Evolutionary conservation across 2,888 invertebrate species (phyloP), one percentile per base, ranked within the genome.

Genomic region (Acleris literana): DNA sequence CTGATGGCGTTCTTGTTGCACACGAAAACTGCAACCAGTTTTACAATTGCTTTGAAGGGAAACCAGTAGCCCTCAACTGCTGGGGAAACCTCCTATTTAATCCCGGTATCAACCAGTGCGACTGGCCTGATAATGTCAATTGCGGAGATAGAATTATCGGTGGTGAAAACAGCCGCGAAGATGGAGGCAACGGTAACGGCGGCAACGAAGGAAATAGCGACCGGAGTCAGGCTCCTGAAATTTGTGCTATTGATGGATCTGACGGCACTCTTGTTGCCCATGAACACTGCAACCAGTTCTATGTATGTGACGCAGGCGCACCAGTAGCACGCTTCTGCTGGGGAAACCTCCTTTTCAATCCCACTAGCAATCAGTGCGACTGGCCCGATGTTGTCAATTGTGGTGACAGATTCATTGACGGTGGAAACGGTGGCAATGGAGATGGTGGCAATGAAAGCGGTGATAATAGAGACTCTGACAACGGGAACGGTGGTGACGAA

Each of bases 1-100:
- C 79, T 3, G 71, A 79, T 6, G 80, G 80, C 6, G 64, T 72
- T 20, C 65, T 83, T 0, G 64, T 83, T 0, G 83, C 84, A 4
- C 76, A 83, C n/a, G 79, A 80, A 70, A 73, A 78, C 59, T 83
- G 83, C 64, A 77, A 81, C 59, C 69, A 81, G 46, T 82, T 78
- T 54, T 83, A 81, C 33, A 74, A 70, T 56, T 82, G 82, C 44
- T 59, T 22, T 6, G 18, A 67, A 17, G 74, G 79, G n/a, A 33
- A 25, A 9, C 81, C 79, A 0, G 71, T 77, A 0, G 68, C 71
- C 0, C 5, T 75, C 5, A 55, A 54, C 1, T 84, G 83, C 33
- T 74, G 73, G 4, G 48, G 11, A 7, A 68, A 66, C 39, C 76
- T 83, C 2, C 48, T 77, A 1, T 84, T 76, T 64, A 78, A 79